phyloP scores from a whole-genome alignment of 2,797 vertebrate genomes.

The Smutsia temminckii region DNA sequence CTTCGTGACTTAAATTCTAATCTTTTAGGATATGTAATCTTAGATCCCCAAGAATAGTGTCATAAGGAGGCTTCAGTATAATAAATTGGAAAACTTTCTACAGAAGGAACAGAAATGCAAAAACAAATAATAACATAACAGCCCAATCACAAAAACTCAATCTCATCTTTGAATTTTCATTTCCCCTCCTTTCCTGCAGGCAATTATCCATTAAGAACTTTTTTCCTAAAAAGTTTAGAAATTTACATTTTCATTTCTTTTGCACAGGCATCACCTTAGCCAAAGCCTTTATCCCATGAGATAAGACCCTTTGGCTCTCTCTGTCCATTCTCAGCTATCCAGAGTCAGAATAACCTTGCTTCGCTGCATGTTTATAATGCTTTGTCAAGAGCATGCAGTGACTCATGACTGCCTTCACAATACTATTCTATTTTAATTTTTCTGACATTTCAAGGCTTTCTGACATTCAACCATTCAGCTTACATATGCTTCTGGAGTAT shows the following conservation, averaged over 20 bases:
- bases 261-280: neutral
- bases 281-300: neutral
- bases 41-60: neutral
- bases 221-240: neutral
- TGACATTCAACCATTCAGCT: neutral
- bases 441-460: conserved; percentile 28
- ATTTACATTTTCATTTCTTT: neutral
- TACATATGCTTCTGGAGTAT: neutral
- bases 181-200: neutral
- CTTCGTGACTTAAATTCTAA: neutral
- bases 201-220: neutral
- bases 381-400: neutral
- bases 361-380: neutral
- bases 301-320: neutral
- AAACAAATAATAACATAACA: neutral
- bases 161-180: conserved; percentile 33
- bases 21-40: neutral
- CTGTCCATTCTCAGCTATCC: neutral
- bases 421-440: neutral
- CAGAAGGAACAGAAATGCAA: conserved; percentile 3
- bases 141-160: neutral
- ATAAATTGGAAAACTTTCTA: neutral
- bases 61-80: neutral
- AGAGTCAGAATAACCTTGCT: neutral
- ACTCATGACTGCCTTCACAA: neutral